Percentiles rank a stretch among this genome's conserved stretches.
phyloP scores from a whole-genome alignment of 2,888 invertebrate genomes.

The Leptinotarsa rubiginosa region DNA sequence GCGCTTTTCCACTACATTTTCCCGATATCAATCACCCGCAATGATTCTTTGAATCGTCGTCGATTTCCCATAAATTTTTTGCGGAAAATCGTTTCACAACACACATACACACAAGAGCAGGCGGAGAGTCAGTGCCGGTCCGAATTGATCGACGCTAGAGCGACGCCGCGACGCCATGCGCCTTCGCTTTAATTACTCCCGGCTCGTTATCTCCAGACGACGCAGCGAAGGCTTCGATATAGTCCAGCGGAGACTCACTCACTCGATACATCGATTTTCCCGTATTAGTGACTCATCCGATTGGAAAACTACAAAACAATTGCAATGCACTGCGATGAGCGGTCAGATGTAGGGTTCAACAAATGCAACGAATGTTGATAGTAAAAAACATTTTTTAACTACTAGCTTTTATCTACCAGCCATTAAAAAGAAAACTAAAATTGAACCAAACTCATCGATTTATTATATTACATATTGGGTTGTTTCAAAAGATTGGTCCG shows the following conservation, averaged over 20 bases:
- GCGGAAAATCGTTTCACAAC: constrained; percentile 27
- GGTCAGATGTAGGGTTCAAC: not conserved
- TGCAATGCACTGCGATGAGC: not conserved
- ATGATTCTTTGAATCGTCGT: not conserved
- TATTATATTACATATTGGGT: too few species aligned
- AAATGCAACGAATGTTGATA: not conserved
- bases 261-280: constrained; percentile 6
- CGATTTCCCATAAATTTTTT: not conserved
- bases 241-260: not conserved
- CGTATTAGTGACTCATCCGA: not conserved
- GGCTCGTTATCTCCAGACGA: constrained; percentile 1
- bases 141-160: constrained; percentile 44
- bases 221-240: not conserved
- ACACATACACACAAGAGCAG: constrained; percentile 35
- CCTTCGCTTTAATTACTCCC: constrained; percentile 28
- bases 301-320: not conserved
- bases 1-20: not conserved
- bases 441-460: too few species aligned
- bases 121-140: constrained; percentile 34
- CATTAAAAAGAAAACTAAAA: too few species aligned
- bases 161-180: constrained; percentile 59
- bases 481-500: too few species aligned
- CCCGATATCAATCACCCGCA: not conserved
- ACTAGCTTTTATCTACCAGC: too few species aligned
- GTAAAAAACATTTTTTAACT: too few species aligned